These are phyloP conservation scores for Pteropus alecto DNA, from an alignment of 2,113 vertebrate species.

Conservation along the genomic window DNA sequence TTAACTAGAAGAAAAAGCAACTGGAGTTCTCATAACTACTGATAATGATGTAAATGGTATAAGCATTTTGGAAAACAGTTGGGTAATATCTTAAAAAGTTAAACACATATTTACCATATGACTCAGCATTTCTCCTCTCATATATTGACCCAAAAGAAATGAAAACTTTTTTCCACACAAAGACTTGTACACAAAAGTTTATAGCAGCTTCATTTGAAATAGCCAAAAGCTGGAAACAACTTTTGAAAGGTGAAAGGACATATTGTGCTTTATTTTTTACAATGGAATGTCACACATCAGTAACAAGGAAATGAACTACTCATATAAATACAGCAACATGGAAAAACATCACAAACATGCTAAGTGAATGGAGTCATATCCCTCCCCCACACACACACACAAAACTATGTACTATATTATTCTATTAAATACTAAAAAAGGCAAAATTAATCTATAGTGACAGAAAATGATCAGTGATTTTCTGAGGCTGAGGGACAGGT, in stretches of 20 bases:
- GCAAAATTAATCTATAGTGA: neutral
- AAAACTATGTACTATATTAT: neutral
- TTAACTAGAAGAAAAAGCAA: neutral
- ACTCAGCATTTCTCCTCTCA: neutral
- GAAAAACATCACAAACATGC: neutral
- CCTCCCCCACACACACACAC: neutral
- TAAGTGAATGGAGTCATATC: neutral
- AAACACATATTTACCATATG: neutral
- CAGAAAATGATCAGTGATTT: neutral
- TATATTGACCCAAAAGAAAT: neutral
- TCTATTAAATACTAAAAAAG: neutral
- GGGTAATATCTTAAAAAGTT: neutral
- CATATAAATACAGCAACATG: neutral
- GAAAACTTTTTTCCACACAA: neutral
- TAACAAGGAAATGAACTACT: neutral
- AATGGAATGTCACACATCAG: neutral
- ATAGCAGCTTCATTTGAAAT: neutral
- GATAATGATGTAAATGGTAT: neutral
- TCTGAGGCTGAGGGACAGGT: neutral
- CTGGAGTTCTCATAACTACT: neutral
- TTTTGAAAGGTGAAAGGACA: neutral
- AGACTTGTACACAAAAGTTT: neutral
- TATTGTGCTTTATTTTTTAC: neutral
- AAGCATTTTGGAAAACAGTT: neutral
- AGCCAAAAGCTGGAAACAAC: neutral